phyloP scores from a whole-genome alignment of 2,888 invertebrate species.

The Acrobeloides nanus region DNA sequence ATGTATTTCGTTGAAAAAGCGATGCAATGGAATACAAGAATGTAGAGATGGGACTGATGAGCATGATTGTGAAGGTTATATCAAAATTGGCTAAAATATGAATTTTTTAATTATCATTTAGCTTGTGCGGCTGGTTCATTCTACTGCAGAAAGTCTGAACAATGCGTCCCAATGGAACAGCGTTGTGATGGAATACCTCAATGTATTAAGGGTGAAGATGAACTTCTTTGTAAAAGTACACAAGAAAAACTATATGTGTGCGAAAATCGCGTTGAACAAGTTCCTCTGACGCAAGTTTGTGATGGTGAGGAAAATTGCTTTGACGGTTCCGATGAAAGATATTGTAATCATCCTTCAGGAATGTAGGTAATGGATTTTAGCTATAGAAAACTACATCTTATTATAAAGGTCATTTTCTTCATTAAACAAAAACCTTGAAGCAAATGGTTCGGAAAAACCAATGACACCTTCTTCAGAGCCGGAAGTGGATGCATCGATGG shows the following conservation, averaged over 20 bases:
- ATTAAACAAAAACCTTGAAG: no score
- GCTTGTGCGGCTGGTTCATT: slow-evolving; percentile 47
- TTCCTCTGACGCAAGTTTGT: slow-evolving; percentile 32
- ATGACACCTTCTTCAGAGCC: no score
- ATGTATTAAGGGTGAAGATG: slow-evolving; percentile 51
- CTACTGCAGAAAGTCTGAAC: slow-evolving; percentile 44
- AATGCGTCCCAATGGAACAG: slow-evolving; percentile 42
- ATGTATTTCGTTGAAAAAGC: slow-evolving; percentile 42
- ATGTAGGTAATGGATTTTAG: no score
- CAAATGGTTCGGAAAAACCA: no score
- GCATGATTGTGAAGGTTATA: slow-evolving; percentile 40
- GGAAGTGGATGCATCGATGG: slow-evolving; percentile 2
- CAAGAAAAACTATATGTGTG: slow-evolving; percentile 21
- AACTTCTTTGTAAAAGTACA: slow-evolving; percentile 22
- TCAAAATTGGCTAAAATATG: not conserved
- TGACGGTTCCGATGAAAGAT: slow-evolving; percentile 48
- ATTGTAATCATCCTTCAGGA: slow-evolving; percentile 24
- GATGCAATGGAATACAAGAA: slow-evolving; percentile 51
- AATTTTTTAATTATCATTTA: slow-evolving; percentile 19
- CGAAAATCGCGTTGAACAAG: slow-evolving; percentile 25
- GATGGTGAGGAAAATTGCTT: slow-evolving; percentile 44
- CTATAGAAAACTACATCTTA: no score
- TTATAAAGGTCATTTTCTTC: not conserved
- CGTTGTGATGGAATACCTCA: slow-evolving; percentile 49
- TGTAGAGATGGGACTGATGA: slow-evolving; percentile 53